Evolutionary conservation across 2,888 invertebrate species (phyloP).

Genomic region (Nomada ferruginata): DNA sequence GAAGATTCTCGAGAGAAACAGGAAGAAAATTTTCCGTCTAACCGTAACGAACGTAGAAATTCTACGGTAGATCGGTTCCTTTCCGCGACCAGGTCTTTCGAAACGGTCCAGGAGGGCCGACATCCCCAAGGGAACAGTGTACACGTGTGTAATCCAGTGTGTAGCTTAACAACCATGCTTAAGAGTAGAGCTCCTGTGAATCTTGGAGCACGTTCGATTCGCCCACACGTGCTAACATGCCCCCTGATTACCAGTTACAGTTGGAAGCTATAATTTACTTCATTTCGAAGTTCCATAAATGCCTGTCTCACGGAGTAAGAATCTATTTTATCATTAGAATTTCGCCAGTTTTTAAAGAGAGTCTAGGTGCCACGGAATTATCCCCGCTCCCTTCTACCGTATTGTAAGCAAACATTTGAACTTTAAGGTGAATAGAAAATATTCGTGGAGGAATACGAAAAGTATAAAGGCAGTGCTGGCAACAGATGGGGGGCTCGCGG

Average conservation of each 20-base stretch:
- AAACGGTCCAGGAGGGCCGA: conserved; percentile 73
- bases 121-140: conserved; percentile 67
- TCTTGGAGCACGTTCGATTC: not conserved
- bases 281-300: too few relatives aligned
- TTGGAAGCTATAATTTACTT: too few relatives aligned
- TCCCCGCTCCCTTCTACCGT: too few relatives aligned
- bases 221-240: not conserved
- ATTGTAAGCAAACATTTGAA: too few relatives aligned
- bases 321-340: too few relatives aligned
- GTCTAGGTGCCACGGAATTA: too few relatives aligned
- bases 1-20: conserved; percentile 16
- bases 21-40: conserved; percentile 3
- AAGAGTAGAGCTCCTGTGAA: not conserved
- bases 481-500: conserved; percentile 19
- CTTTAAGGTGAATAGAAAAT: too few relatives aligned
- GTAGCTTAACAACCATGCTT: conserved; percentile 26
- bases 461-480: not conserved
- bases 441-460: too few relatives aligned
- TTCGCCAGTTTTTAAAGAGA: too few relatives aligned
- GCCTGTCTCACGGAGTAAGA: too few relatives aligned
- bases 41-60: not conserved
- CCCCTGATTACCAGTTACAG: not conserved
- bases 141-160: conserved; percentile 55
- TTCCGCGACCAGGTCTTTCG: not conserved
- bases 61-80: not conserved